Base-by-base conservation (phyloP, 1,140 invertebrate species). In the Muscidifurax raptorellus region DNA sequence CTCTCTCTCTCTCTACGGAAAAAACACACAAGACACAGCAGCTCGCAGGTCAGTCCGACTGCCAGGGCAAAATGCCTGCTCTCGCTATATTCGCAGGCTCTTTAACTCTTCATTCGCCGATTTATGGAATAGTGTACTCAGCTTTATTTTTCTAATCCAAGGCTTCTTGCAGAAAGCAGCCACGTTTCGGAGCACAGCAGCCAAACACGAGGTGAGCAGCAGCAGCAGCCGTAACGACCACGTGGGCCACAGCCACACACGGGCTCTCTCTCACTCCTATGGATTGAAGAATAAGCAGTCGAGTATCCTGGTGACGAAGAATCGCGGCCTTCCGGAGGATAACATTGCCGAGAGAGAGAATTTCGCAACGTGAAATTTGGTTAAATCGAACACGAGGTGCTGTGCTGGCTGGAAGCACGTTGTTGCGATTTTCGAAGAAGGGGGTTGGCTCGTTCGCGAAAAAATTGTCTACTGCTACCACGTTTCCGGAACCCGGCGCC, bases 191-290 rank as follows among this genome's bases (percentile, higher is more conserved):
- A 75, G 81, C 32, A 27, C 66, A 69, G 15, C 66, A 71, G 44
- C 18, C 36, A 69, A 10, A 64, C 74, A 72, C 64, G 67, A 79
- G 82, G 72, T 15, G 67, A 80, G 64, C 64, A 69, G 25, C 28
- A 69, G 25, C 28, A 30, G 74, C 36, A 30, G 18, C 27, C 36
- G 36, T 12, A 59, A 15, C 82, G 80, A 87, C 86, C 88, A 89
- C 88, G 88, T 90, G 88, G 87, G 30, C 84, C 67, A 7, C 3
- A 59, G 82, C 28, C 32, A 9, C 71, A 36, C 32, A 30, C 32
- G 18, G 66, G 15, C 66, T 28, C 25, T 27, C 64, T 52, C 47
- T 52, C 9, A 15, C 22, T 69, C 30, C n/a, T 28, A 85, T 76
- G 71, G 78, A 85, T 36, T 67, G 28, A 80, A 72, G 69, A 71